Percentiles rank a stretch among this genome's conserved stretches.
phyloP scores from a whole-genome alignment of 2,888 invertebrate species.

The Plebejus argus region DNA sequence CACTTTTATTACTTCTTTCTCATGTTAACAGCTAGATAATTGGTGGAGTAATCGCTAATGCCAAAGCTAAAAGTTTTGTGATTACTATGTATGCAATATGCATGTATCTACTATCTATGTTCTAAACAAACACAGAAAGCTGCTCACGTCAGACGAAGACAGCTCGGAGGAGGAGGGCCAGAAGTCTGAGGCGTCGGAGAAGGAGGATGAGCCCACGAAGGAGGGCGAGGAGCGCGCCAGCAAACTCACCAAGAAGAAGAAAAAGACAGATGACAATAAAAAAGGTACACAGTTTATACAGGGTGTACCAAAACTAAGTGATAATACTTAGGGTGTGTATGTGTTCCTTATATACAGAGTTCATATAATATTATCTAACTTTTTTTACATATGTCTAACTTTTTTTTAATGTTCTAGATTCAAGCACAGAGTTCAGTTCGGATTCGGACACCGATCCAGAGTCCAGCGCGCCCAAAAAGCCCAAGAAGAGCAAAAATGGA shows the following conservation, averaged over 20 bases:
- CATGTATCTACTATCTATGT: no score
- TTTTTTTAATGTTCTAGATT: slow-evolving; percentile 65
- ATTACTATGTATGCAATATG: no score
- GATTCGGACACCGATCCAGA: slow-evolving; percentile 86
- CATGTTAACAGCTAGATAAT: no score
- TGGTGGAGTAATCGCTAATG: no score
- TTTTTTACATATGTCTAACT: slow-evolving; percentile 20
- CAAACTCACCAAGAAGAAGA: slow-evolving; percentile 81
- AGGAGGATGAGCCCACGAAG: slow-evolving; percentile 87
- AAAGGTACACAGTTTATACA: slow-evolving; percentile 58
- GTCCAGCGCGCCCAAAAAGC: slow-evolving; percentile 68
- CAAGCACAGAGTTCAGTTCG: slow-evolving; percentile 86
- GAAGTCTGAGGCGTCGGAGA: slow-evolving; percentile 84
- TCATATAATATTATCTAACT: not conserved
- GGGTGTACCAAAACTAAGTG: no score
- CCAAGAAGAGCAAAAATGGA: slow-evolving; percentile 60
- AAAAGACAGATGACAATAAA: slow-evolving; percentile 80
- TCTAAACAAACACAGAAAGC: slow-evolving; percentile 81
- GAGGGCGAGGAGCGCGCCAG: slow-evolving; percentile 85
- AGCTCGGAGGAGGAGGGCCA: slow-evolving; percentile 92
- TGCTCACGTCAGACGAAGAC: slow-evolving; percentile 93
- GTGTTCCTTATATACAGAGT: no score
- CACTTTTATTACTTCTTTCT: not conserved
- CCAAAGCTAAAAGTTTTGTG: no score
- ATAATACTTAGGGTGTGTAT: no score